Evolutionary conservation across 2,113 vertebrate genomes (phyloP).

Genomic region (Centropus unirufus): DNA sequence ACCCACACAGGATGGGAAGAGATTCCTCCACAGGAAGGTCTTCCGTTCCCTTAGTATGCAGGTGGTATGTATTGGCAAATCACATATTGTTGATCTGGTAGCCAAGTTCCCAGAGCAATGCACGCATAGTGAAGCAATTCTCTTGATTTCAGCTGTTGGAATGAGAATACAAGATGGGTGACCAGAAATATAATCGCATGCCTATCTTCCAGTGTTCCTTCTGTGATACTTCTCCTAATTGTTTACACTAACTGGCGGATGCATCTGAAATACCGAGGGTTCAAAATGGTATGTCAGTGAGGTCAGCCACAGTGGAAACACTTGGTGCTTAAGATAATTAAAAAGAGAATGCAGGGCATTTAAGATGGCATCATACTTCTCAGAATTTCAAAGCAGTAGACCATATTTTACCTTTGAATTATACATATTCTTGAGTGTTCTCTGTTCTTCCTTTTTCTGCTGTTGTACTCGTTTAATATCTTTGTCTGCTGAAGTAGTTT

Average conservation of each 20-base stretch:
- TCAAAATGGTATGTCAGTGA: neutral
- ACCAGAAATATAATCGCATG: neutral
- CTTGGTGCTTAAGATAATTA: neutral
- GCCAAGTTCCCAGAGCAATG: constrained; percentile 55
- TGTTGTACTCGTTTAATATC: neutral
- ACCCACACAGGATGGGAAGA: constrained; percentile 67
- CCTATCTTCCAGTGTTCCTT: neutral
- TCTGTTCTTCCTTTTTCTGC: neutral
- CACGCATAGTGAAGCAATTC: neutral
- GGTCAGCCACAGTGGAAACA: neutral
- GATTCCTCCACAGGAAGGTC: constrained; percentile 61
- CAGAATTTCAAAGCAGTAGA: neutral
- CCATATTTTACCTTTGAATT: neutral
- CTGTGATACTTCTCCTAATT: neutral
- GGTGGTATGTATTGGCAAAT: constrained; percentile 61
- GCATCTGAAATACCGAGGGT: neutral
- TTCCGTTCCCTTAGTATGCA: constrained; percentile 33
- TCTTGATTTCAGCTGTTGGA: neutral
- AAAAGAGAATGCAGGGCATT: neutral
- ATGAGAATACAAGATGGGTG: constrained; percentile 23
- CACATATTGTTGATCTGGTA: neutral
- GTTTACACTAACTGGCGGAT: neutral
- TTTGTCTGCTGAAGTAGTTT: neutral
- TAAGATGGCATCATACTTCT: neutral
- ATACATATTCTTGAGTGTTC: neutral